These are phyloP conservation scores for Epizoanthus illoricatus DNA, from an alignment of 92 coral and sea anemone species.

Conservation along the genomic window DNA sequence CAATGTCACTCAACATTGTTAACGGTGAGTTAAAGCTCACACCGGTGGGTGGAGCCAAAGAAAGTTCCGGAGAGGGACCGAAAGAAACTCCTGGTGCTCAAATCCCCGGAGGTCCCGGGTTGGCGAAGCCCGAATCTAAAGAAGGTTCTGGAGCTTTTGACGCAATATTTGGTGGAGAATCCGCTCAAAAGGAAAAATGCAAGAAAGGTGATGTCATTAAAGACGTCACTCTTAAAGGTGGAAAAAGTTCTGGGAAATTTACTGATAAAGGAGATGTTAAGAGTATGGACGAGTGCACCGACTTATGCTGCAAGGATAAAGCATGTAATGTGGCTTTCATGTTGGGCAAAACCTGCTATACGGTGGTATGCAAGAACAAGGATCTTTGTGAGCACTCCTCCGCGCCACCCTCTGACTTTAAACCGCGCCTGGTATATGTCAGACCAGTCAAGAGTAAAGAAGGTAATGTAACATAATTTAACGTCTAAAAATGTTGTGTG, in stretches of 20 bases:
- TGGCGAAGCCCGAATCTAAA: conserved; percentile 5
- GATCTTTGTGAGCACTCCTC: conserved; percentile 86
- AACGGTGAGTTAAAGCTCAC: conserved; percentile 87
- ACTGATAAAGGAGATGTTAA: conserved; percentile 88
- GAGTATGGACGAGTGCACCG: conserved; percentile 82
- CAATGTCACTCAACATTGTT: conserved; percentile 86
- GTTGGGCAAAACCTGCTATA: conserved; percentile 93
- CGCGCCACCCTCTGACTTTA: conserved; percentile 96
- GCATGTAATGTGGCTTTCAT: conserved; percentile 87
- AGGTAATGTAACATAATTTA: conserved; percentile 46
- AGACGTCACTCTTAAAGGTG: conserved; percentile 94
- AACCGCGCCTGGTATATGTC: conserved; percentile 86
- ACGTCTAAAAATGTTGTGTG: background rate
- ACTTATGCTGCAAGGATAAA: conserved; percentile 74
- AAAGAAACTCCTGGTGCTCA: background rate
- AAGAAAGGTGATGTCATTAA: conserved; percentile 66
- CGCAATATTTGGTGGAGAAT: conserved; percentile 57
- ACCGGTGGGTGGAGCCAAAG: conserved; percentile 58
- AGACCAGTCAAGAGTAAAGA: conserved; percentile 65
- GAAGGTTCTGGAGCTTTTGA: conserved; percentile 54
- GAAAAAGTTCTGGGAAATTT: conserved; percentile 92
- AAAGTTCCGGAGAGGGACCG: conserved; percentile 18
- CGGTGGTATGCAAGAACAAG: conserved; percentile 88
- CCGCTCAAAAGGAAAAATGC: conserved; percentile 56
- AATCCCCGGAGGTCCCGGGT: background rate